Base-by-base conservation (phyloP, 2,113 vertebrate genomes). In the Gallinago undulata region DNA sequence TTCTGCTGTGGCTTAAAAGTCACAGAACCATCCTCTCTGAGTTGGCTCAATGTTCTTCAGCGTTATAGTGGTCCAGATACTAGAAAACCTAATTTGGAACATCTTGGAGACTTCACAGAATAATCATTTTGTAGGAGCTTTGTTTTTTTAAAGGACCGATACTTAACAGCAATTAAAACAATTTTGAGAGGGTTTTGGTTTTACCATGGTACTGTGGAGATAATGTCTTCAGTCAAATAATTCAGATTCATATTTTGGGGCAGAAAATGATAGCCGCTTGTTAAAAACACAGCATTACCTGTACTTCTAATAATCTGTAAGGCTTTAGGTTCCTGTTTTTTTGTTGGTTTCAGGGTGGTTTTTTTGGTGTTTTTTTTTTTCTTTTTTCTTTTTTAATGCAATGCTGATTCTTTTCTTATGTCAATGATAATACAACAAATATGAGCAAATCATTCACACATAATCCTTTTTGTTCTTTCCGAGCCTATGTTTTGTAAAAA, bases 1-100 rank as follows among this genome's bases (percentile, higher is more conserved):
- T 93, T 89, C 72, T 90, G 9, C 45, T 89, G 82, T 89, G 53
- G 30, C 78, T 96, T 69, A 68, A 51, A 90, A 88, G 50, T 81
- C 74, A 92, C 90, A 95, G 95, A 97, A 94, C 70, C 84, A 66
- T 97, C 85, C 89, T 96, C 89, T 97, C 97, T 98, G 90, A 96
- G 96, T 98, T 98, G 97, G 97, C 95, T 97, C 84, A 59, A 83
- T 90, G 96, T 97, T 98, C 98, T 97, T 96, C 93, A 89, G 93
- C 93, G 63, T 95, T 98, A 97, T 89, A 97, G 97, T 94, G 96
- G 94, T 97, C 92, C 94, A 98, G 98, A 87, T 96, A 98, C 98
- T 97, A 97, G 97, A 98, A 97, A 97, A 98, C 84, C 95, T 98
- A 85, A 97, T 98, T 90, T 73, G 48, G 57, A 94, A 93, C 7